These are phyloP conservation scores for Nineta flava DNA, from an alignment of 2,888 invertebrate species.

Conservation along the genomic window DNA sequence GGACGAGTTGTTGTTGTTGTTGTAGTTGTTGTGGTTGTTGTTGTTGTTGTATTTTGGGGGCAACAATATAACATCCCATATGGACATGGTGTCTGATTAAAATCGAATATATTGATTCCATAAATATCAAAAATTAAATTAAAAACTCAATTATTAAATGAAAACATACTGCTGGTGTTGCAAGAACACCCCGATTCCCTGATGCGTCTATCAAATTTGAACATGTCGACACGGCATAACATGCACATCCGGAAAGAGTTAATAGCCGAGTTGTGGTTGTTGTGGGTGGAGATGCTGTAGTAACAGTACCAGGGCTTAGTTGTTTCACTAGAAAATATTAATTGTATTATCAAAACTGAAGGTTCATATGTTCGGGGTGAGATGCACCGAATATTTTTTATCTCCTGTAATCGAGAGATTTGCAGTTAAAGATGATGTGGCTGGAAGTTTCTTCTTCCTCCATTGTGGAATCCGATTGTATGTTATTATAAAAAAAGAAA, in stretches of 20 bases:
- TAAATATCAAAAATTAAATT: too few relatives aligned
- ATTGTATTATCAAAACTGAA: too few relatives aligned
- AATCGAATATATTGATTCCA: too few relatives aligned
- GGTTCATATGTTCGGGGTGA: too few relatives aligned
- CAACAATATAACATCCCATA: constrained; percentile 1
- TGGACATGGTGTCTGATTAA: constrained; percentile 1
- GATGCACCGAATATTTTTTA: too few relatives aligned
- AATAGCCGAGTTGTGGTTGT: background rate
- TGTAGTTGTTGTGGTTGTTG: background rate
- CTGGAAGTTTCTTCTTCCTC: too few relatives aligned
- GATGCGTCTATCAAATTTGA: background rate
- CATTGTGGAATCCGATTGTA: too few relatives aligned
- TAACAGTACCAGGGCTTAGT: background rate
- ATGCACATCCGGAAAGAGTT: background rate
- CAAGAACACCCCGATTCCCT: background rate
- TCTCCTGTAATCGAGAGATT: too few relatives aligned
- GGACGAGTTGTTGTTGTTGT: background rate
- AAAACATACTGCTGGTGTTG: background rate
- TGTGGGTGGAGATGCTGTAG: background rate
- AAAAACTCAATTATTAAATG: background rate
- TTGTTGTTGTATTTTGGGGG: background rate
- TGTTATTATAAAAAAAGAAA: too few relatives aligned
- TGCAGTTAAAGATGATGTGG: too few relatives aligned
- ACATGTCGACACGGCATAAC: background rate
- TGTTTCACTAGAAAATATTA: background rate